Conservation (phyloP, 2,797 vertebrate genomes). For the Rhynchonycteris naso region DNA sequence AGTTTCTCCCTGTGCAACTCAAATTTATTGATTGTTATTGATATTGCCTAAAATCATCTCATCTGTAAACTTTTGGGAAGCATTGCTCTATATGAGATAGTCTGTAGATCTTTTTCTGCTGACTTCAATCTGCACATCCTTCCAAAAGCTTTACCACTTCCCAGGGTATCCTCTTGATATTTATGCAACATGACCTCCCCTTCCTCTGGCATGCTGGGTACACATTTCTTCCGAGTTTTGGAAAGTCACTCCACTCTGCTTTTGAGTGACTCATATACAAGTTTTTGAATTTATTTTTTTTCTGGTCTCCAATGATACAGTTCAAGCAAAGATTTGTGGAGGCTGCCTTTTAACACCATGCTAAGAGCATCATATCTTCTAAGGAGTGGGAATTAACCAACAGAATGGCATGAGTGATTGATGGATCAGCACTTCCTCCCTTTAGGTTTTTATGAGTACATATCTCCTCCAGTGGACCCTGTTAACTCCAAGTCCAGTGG, state of each 20-base stretch:
- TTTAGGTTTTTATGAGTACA: background rate
- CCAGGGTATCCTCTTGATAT: background rate
- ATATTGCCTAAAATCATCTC: background rate
- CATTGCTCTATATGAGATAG: background rate
- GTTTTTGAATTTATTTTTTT: background rate
- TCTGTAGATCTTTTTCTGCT: background rate
- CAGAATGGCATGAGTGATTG: background rate
- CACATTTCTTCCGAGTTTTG: background rate
- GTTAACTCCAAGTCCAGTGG: background rate
- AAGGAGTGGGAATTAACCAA: background rate
- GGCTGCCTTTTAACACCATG: background rate
- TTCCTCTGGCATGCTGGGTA: background rate
- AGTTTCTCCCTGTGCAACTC: background rate
- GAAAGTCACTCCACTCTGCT: background rate
- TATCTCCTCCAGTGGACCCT: background rate
- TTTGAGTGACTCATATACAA: background rate
- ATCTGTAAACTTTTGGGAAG: background rate
- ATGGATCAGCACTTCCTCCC: background rate
- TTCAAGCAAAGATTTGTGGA: constrained; percentile 27
- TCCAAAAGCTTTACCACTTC: background rate
- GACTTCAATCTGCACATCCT: background rate
- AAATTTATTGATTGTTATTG: background rate
- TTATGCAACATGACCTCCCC: background rate
- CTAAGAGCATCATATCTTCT: background rate
- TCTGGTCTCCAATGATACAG: background rate